Evolutionary conservation across 2,888 invertebrate species (phyloP).

Genomic region (Drosophila infuscata): DNA sequence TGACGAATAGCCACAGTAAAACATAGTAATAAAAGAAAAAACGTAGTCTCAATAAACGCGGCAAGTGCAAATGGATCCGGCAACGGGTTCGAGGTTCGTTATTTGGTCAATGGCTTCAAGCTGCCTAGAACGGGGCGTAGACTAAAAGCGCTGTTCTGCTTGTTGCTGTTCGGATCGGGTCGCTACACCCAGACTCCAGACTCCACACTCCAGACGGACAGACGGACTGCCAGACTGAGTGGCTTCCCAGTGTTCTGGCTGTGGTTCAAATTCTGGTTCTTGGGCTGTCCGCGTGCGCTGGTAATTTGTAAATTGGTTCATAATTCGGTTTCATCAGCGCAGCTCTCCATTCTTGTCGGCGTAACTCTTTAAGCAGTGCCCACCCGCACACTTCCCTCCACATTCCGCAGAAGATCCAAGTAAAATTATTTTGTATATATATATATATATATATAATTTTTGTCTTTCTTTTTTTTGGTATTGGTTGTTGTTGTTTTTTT

Average conservation of each 20-base stretch:
- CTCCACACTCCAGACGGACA: slow-evolving; percentile 4
- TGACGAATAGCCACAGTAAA: slow-evolving; percentile 29
- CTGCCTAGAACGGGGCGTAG: slow-evolving; percentile 55
- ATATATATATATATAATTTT: slow-evolving; percentile 24
- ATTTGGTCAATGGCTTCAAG: slow-evolving; percentile 76
- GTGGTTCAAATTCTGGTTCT: slow-evolving; percentile 21
- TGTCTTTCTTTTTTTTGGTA: slow-evolving; percentile 23
- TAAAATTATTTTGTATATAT: slow-evolving; percentile 32
- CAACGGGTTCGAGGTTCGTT: slow-evolving; percentile 57
- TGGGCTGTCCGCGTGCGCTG: slow-evolving; percentile 51
- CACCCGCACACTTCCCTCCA: slow-evolving; percentile 43
- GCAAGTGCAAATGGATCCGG: slow-evolving; percentile 56
- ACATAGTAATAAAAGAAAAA: slow-evolving; percentile 25
- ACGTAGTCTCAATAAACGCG: slow-evolving; percentile 23
- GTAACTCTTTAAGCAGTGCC: slow-evolving; percentile 18
- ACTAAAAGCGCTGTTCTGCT: slow-evolving; percentile 16
- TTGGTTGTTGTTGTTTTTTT: slow-evolving; percentile 34
- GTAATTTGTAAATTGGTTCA: slow-evolving; percentile 82
- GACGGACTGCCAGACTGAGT: slow-evolving; percentile 5
- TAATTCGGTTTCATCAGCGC: slow-evolving; percentile 74
- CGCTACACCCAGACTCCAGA: slow-evolving; percentile 31
- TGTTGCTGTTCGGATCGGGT: slow-evolving; percentile 12
- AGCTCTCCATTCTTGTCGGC: slow-evolving; percentile 26
- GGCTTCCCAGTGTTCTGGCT: slow-evolving; percentile 16
- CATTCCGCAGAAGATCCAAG: slow-evolving; percentile 18